phyloP scores from a whole-genome alignment of 1,140 invertebrate species.

The Panagrolaimus sp. region DNA sequence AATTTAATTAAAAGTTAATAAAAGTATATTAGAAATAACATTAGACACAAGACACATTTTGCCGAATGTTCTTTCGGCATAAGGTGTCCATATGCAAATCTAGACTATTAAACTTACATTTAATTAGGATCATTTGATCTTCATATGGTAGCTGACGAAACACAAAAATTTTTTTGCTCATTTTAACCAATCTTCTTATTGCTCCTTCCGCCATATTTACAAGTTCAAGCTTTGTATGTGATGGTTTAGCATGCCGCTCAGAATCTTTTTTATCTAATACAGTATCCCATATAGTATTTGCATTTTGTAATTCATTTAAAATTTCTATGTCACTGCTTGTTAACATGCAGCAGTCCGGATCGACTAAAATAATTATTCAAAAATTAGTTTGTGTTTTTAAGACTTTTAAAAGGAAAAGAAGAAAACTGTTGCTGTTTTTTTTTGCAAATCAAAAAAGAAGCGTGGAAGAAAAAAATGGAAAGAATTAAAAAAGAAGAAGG shows the following conservation, averaged over 20 bases:
- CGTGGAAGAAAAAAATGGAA: not conserved
- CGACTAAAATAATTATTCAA: constrained; percentile 9
- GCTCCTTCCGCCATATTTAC: constrained; percentile 20
- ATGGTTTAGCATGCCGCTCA: not conserved
- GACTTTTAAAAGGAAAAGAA: not conserved
- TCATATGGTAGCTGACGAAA: constrained; percentile 23
- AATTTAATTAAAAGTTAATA: too few species aligned
- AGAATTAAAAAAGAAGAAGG: not conserved
- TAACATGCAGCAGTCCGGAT: constrained; percentile 15
- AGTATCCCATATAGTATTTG: constrained; percentile 26
- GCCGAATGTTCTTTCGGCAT: too few species aligned
- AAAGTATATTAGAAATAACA: too few species aligned
- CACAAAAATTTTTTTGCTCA: constrained; percentile 18
- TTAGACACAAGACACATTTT: too few species aligned
- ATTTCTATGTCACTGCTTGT: constrained; percentile 22
- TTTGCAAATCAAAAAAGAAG: not conserved
- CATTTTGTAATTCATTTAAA: constrained; percentile 22
- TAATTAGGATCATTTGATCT: constrained; percentile 25
- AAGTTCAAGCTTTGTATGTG: not conserved
- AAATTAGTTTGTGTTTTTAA: not conserved
- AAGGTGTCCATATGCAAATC: too few species aligned
- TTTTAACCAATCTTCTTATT: constrained; percentile 22
- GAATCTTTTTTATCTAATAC: constrained; percentile 11
- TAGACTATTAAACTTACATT: constrained; percentile 30
- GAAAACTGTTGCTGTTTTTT: not conserved